Conservation (phyloP, 2,888 invertebrate genomes). For the Agrochola litura region DNA sequence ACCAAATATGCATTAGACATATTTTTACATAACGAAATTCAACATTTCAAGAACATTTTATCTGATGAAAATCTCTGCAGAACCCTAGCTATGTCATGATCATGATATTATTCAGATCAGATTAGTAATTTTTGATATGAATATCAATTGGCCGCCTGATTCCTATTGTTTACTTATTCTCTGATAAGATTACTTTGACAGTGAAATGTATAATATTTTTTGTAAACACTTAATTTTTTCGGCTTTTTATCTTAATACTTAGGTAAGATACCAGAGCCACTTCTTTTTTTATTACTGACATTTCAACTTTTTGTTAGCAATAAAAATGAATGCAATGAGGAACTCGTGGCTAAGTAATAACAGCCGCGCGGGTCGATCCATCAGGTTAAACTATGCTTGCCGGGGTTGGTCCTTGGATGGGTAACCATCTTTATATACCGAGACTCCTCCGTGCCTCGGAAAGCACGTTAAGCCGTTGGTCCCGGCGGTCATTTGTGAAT, state of each 20-base stretch:
- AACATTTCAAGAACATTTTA: background rate
- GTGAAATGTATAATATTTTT: background rate
- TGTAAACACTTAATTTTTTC: background rate
- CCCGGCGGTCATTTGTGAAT: too few relatives aligned
- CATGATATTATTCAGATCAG: slow-evolving; percentile 14
- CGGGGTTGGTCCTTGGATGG: too few relatives aligned
- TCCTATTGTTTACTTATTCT: slow-evolving; percentile 44
- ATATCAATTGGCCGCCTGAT: slow-evolving; percentile 26
- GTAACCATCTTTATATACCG: too few relatives aligned
- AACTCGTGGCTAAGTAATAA: too few relatives aligned
- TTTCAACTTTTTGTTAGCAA: background rate
- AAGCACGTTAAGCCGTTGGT: too few relatives aligned
- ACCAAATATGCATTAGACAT: too few relatives aligned
- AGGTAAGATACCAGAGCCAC: too few relatives aligned
- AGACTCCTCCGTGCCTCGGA: too few relatives aligned
- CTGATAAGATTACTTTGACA: slow-evolving; percentile 48
- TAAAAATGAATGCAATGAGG: too few relatives aligned
- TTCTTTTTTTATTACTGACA: background rate
- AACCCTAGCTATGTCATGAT: background rate
- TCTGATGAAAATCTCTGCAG: slow-evolving; percentile 15
- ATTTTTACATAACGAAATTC: background rate
- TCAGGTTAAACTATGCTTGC: too few relatives aligned
- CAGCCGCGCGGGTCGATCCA: too few relatives aligned
- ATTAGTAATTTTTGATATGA: slow-evolving; percentile 39
- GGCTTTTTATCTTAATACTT: background rate